Evolutionary conservation across 2,888 invertebrate genomes (phyloP).

Genomic region (Agrotis puta): DNA sequence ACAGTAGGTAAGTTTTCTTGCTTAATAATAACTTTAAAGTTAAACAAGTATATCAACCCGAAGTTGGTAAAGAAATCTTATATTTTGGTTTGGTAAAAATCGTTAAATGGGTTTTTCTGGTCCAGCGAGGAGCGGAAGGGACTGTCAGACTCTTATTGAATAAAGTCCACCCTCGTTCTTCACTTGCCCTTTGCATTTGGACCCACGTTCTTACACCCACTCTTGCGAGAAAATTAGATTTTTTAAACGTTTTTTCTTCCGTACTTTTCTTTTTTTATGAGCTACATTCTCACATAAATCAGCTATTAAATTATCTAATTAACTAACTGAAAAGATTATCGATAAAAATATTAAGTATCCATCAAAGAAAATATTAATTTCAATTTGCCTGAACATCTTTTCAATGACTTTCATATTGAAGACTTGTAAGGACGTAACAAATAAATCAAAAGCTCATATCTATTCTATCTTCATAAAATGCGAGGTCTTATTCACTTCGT

Average conservation of each 20-base stretch:
- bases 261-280: too few species aligned
- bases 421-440: conserved; percentile 21
- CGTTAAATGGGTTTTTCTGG: too few species aligned
- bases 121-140: too few species aligned
- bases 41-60: too few species aligned
- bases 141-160: too few species aligned
- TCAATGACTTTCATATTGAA: neutral
- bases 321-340: conserved; percentile 1
- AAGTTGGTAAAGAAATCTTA: neutral
- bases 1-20: conserved; percentile 8
- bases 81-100: too few species aligned
- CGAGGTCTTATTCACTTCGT: too few species aligned
- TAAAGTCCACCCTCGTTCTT: too few species aligned
- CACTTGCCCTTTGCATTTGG: too few species aligned
- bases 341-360: neutral
- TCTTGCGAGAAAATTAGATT: too few species aligned
- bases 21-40: neutral
- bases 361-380: conserved; percentile 1
- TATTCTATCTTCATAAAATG: neutral
- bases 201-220: too few species aligned
- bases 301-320: neutral
- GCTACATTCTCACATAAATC: neutral
- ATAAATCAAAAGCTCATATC: conserved; percentile 14
- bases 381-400: conserved; percentile 1
- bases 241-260: neutral